A percentile compares a stretch with the other conserved stretches of the same genome.
Evolutionary conservation across 2,113 vertebrate genomes (phyloP).

Genomic region (Sapayoa aenigma): DNA sequence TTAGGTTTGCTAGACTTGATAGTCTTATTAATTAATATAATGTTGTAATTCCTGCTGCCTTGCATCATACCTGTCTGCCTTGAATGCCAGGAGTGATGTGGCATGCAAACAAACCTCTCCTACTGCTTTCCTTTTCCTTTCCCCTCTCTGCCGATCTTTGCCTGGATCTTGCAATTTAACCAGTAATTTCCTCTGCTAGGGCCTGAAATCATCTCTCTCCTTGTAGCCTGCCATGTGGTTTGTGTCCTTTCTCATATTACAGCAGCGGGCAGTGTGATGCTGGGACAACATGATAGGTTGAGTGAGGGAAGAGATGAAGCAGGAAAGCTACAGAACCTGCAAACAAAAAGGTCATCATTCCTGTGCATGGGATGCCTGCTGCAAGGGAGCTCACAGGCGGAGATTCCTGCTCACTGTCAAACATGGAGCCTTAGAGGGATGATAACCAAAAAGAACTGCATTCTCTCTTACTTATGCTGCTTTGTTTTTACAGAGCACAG

Average conservation of each 20-base stretch:
- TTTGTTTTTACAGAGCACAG: background rate
- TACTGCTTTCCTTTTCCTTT: background rate
- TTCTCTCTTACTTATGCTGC: background rate
- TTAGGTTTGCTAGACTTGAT: background rate
- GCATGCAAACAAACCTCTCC: background rate
- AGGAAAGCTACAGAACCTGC: background rate
- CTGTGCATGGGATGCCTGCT: background rate
- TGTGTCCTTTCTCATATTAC: background rate
- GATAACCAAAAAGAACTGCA: background rate
- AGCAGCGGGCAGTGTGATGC: background rate
- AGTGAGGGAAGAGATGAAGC: background rate
- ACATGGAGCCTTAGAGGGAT: background rate
- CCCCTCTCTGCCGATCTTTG: background rate
- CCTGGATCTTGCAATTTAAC: background rate
- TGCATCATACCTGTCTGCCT: background rate
- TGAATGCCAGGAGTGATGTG: background rate
- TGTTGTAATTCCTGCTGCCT: background rate
- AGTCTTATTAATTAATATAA: background rate
- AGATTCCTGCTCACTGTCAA: background rate
- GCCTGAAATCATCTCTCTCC: background rate
- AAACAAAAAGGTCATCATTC: background rate
- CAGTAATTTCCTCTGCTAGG: background rate
- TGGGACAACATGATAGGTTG: fast-evolving
- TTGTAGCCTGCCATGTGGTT: background rate
- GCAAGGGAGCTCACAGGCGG: background rate